Base-by-base conservation (phyloP, 2,113 vertebrate genomes). In the Tychaedon coryphoeus region DNA sequence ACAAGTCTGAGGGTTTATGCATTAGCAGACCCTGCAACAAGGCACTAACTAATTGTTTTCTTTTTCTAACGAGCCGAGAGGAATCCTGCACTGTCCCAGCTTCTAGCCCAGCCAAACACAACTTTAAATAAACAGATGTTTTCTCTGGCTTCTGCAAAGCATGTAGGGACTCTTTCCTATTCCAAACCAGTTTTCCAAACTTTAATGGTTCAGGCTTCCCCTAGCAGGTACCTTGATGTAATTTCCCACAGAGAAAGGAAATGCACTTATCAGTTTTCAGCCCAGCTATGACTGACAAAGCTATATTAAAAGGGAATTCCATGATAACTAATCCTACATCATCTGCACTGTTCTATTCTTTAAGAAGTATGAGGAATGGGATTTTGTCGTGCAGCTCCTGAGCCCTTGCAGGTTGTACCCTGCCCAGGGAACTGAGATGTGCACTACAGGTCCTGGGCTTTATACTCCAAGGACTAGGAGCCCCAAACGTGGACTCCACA, bases 371-470 rank as follows among this genome's bases (percentile, higher is more conserved):
- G 29, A 17, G 29, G 53, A 58, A 38, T 12, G 7, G 14, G n/a
- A n/a, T 75, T 86, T 51, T 51, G 25, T 51, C 28, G 38, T 31
- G 34, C 45, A 50, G 19, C 43, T 74, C 36, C 33, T 2, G 6
- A 76, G 29, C 20, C 5, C 0, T 22, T 47, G 45, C 19, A 54
- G 34, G 11, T 14, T 60, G 33, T 6, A 33, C 1, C 14, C 13
- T 56, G n/a, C 56, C 42, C 20, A 53, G 36, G n/a, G n/a, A 71
- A 62, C 8, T 0, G 1, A 42, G 80, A 40, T 10, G 12, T 3
- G 6, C 1, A 0, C 19, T n/a, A 28, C 8, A 26, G 10, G 60
- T n/a, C 58, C 48, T 19, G 34, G 1, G 0, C 17, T 86, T 66
- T 53, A 19, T 13, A 73, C 22, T 75, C 8, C 57, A 64, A 67